A percentile compares a stretch with the other conserved stretches of the same genome.
Evolutionary conservation across 2,113 vertebrate species (phyloP).

Genomic region (Cinclus mexicanus): DNA sequence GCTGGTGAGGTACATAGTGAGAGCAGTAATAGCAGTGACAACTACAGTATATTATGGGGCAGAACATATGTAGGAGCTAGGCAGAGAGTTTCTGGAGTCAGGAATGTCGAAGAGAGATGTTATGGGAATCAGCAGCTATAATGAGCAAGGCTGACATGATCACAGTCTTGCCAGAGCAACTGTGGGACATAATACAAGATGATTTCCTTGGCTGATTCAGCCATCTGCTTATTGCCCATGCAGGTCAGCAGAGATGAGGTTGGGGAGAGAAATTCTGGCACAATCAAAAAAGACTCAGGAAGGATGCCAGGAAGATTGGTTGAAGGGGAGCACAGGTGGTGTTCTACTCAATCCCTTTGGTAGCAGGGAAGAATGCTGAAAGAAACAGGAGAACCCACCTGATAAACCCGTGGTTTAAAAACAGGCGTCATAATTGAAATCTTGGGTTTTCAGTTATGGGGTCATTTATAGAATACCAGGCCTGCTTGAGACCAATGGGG

Average conservation of each 20-base stretch:
- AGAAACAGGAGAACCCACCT: not conserved
- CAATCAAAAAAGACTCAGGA: not conserved
- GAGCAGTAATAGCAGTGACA: not conserved
- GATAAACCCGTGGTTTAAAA: not conserved
- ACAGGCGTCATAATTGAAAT: not conserved
- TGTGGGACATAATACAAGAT: rapidly evolving
- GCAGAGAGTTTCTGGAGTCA: not conserved
- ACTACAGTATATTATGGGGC: not conserved
- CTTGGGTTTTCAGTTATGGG: rapidly evolving
- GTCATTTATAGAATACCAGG: not conserved
- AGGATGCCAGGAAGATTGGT: too few relatives aligned
- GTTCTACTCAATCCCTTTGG: not conserved
- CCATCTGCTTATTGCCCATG: not conserved
- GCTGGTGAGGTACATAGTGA: not conserved
- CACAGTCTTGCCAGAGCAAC: not conserved
- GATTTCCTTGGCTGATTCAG: not conserved
- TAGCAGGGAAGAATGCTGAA: not conserved
- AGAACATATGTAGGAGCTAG: not conserved
- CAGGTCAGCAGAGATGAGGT: not conserved
- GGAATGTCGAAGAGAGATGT: not conserved
- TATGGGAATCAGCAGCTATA: not conserved
- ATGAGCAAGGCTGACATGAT: not conserved
- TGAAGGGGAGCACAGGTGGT: not conserved
- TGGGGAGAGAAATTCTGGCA: not conserved
- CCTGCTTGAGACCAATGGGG: not conserved